phyloP scores from a whole-genome alignment of 2,113 vertebrate genomes.

The Chunga burmeisteri region DNA sequence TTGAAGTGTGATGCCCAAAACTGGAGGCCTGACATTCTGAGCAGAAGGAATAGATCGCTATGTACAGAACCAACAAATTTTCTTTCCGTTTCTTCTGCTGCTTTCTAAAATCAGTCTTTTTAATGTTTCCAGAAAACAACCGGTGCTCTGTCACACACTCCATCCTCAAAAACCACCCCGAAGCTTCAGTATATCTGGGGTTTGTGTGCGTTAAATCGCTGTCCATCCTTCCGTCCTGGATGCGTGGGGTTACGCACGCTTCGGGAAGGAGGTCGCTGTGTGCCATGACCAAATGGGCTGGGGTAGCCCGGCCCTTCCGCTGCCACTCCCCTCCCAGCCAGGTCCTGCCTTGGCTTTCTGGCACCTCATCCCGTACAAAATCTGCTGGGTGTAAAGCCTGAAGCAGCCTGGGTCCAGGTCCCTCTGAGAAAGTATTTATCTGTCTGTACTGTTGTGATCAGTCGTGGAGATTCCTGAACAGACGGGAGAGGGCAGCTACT shows the following conservation, averaged over 20 bases:
- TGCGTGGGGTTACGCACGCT: accelerated
- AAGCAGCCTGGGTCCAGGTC: neutral
- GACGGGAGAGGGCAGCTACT: neutral
- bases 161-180: neutral
- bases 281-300: neutral
- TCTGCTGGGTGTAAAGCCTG: neutral
- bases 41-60: neutral
- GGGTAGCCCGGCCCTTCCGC: neutral
- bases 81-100: neutral
- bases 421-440: neutral
- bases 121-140: neutral
- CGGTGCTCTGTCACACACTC: neutral
- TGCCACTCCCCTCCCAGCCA: neutral
- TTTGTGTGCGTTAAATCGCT: neutral
- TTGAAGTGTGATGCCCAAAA: neutral
- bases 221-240: neutral
- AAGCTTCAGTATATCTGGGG: neutral
- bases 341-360: neutral
- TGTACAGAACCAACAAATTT: neutral
- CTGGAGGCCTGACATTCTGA: neutral
- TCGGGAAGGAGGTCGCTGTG: neutral
- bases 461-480: neutral
- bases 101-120: neutral
- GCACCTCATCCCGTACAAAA: neutral
- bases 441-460: neutral